Evolutionary conservation across 2,113 vertebrate genomes (phyloP).

Genomic region (Saguinus midas): DNA sequence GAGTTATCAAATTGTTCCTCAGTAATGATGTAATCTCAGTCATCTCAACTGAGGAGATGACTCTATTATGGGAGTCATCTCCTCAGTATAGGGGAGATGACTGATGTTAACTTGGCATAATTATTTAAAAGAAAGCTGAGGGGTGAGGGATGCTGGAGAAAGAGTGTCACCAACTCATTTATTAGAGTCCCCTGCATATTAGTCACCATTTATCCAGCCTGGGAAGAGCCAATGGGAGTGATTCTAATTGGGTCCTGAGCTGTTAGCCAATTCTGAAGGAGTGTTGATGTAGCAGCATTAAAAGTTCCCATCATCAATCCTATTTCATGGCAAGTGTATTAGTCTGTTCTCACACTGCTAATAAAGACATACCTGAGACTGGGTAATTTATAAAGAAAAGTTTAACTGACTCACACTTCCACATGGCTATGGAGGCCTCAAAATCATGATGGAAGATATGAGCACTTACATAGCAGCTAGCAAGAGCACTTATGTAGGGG

Average conservation of each 20-base stretch:
- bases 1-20: slow-evolving; percentile 13
- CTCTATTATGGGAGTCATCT: too few species aligned
- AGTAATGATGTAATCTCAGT: too few species aligned
- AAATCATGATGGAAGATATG: too few species aligned
- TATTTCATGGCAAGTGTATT: not conserved
- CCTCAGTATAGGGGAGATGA: not conserved
- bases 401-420: too few species aligned
- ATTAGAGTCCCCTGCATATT: not conserved
- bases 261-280: not conserved
- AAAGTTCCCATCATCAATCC: not conserved
- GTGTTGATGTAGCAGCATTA: not conserved
- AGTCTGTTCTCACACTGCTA: too few species aligned
- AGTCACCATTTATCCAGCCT: not conserved
- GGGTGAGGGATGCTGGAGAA: not conserved
- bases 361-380: too few species aligned
- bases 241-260: not conserved
- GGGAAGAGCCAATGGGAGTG: not conserved
- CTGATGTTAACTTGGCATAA: not conserved
- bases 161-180: not conserved
- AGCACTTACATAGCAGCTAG: too few species aligned
- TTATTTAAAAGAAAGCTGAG: slow-evolving; percentile 39
- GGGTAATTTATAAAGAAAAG: too few species aligned
- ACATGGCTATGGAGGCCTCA: too few species aligned
- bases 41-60: too few species aligned
- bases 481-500: too few species aligned